Evolutionary conservation across 2,113 vertebrate genomes (phyloP), one percentile per base, ranked within the genome.

Genomic region (Reinhardtius hippoglossoides): DNA sequence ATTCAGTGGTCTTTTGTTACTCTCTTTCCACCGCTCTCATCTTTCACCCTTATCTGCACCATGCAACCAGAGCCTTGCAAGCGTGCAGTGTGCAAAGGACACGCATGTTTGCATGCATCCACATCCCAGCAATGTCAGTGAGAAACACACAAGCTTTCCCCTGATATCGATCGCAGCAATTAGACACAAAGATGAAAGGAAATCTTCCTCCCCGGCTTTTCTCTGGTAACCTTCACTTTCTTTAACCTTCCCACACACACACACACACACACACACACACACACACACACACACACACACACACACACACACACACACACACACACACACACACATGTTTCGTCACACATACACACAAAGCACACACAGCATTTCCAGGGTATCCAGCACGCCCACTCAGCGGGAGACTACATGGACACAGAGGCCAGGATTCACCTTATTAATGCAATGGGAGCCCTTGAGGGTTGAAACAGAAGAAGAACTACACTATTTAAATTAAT

Each of bases 351-450:
- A 70, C 64, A 70, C 65, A 54, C 55, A 83, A 87, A 84, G 63
- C 80, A 81, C 67, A 84, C 57, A 72, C n/a, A 75, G 66, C 78
- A 67, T 78, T 78, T 81, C 50, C 58, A 83, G 64, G 59, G 72
- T 58, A 16, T 63, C 23, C 68, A 80, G 78, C 61, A 50, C 20
- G 77, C 62, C 48, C 67, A 78, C 37, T 67, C 71, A 84, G 77
- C 62, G 20, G 55, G 73, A 78, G 72, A 77, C 78, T 68, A 75
- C 77, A 77, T 14, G 21, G 57, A 60, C 56, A 82, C 48, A 68
- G 50, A 89, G 48, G 70, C 66, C 78, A 82, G 67, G 74, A 87
- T 84, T 88, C 88, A 89, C 88, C 90, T 91, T 84, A 40, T 85
- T 67, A 85, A 57, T 81, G 74, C 75, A 84, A 70, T 63, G 44